Evolutionary conservation across 2,797 vertebrate genomes (phyloP).

Genomic region (Gephyroberyx darwinii): DNA sequence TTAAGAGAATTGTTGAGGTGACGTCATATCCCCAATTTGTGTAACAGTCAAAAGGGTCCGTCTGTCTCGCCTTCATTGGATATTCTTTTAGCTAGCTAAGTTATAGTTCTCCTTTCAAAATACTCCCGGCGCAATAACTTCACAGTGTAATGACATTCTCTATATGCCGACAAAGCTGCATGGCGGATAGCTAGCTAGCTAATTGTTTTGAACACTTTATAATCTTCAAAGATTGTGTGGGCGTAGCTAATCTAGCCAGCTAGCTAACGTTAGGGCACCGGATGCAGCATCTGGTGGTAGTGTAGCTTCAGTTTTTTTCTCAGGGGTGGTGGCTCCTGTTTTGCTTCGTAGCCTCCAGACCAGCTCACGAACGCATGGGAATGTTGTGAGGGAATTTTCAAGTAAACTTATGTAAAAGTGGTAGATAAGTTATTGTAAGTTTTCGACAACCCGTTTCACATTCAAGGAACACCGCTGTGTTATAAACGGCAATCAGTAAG

Average conservation of each 20-base stretch:
- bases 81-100: not conserved
- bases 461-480: not conserved
- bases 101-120: not conserved
- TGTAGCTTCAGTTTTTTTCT: slow-evolving; percentile 43
- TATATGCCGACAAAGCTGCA: accelerated
- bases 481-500: not conserved
- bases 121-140: too few relatives aligned
- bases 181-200: accelerated
- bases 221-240: slow-evolving; percentile 25
- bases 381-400: slow-evolving; percentile 66
- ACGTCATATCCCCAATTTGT: slow-evolving; percentile 53
- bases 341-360: slow-evolving; percentile 68
- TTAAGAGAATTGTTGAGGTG: accelerated
- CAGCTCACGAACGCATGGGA: slow-evolving; percentile 71
- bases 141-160: accelerated
- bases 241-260: slow-evolving; percentile 30
- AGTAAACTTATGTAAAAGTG: slow-evolving; percentile 62
- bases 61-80: not conserved
- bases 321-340: slow-evolving; percentile 81
- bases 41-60: slow-evolving; percentile 59
- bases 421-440: slow-evolving; percentile 48
- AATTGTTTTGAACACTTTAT: not conserved
- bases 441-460: not conserved
- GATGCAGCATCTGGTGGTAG: slow-evolving; percentile 56
- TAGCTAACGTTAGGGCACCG: slow-evolving; percentile 31